Evolutionary conservation across 1,140 invertebrate species (phyloP).

Genomic region (Pteromalus puparum): DNA sequence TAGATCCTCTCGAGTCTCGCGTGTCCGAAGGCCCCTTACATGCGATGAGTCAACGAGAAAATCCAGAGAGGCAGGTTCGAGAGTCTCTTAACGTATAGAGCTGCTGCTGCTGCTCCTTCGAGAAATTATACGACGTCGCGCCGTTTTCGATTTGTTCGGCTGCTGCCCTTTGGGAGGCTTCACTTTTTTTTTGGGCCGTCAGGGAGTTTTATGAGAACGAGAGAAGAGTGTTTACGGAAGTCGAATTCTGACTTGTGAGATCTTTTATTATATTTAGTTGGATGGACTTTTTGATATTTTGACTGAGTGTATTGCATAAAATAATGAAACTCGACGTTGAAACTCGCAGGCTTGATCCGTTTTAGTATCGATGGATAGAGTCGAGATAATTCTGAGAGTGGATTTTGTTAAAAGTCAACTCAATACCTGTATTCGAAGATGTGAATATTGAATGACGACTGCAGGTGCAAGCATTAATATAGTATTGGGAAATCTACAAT

Average conservation of each 20-base stretch:
- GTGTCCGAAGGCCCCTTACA: conserved; percentile 31
- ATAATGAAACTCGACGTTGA: too few relatives aligned
- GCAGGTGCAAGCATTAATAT: too few relatives aligned
- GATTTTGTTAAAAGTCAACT: too few relatives aligned
- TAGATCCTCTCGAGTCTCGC: background rate
- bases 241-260: background rate
- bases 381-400: too few relatives aligned
- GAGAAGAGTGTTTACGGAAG: conserved; percentile 23
- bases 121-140: conserved; percentile 14
- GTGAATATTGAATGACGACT: too few relatives aligned
- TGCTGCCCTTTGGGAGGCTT: too few relatives aligned
- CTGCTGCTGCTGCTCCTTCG: conserved; percentile 1
- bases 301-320: too few relatives aligned
- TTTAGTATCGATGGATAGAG: too few relatives aligned
- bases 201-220: background rate
- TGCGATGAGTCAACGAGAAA: conserved; percentile 45
- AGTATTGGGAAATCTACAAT: too few relatives aligned
- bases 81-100: background rate
- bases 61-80: conserved; percentile 32
- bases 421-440: too few relatives aligned
- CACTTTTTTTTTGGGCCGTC: background rate
- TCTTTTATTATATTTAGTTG: background rate
- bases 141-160: conserved; percentile 38
- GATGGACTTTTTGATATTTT: too few relatives aligned
- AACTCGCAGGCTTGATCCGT: too few relatives aligned